These are phyloP conservation scores for Psilanteris sp. DNA, from an alignment of 1,140 invertebrate genomes.

Conservation along the genomic window DNA sequence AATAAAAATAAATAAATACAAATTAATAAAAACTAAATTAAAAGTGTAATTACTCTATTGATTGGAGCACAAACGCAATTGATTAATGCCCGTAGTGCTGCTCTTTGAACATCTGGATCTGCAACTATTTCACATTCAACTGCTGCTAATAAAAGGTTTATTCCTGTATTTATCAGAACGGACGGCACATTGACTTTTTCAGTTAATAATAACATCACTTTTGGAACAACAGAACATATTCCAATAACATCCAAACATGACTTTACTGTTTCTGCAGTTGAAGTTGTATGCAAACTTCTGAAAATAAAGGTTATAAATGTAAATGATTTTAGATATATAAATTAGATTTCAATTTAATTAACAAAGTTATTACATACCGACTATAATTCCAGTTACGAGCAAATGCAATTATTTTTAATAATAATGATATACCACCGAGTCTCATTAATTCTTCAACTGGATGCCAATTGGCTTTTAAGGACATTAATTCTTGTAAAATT, in stretches of 20 bases:
- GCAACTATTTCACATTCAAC: slow-evolving; percentile 93
- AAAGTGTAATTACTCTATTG: slow-evolving; percentile 85
- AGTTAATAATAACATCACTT: slow-evolving; percentile 89
- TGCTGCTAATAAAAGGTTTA: slow-evolving; percentile 89
- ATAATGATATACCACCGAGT: slow-evolving; percentile 89
- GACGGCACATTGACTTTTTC: slow-evolving; percentile 89
- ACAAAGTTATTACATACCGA: slow-evolving; percentile 83
- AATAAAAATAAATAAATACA: too few species aligned
- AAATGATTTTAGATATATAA: too few species aligned
- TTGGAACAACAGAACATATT: slow-evolving; percentile 93
- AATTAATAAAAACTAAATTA: too few species aligned
- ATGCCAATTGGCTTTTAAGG: slow-evolving; percentile 88
- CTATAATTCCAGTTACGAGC: slow-evolving; percentile 95
- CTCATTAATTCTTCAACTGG: slow-evolving; percentile 92
- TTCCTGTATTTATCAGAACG: slow-evolving; percentile 85
- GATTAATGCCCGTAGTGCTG: slow-evolving; percentile 91
- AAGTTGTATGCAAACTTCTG: slow-evolving; percentile 71
- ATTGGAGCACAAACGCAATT: slow-evolving; percentile 96
- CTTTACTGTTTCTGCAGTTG: slow-evolving; percentile 91
- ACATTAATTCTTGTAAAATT: slow-evolving; percentile 87
- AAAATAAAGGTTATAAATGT: too few species aligned
- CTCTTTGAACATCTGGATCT: slow-evolving; percentile 94
- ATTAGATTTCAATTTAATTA: too few species aligned
- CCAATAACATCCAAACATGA: slow-evolving; percentile 94
- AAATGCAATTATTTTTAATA: slow-evolving; percentile 93